Percentiles rank a stretch among this genome's conserved stretches.
These are phyloP conservation scores for Listrodromus nycthemerus DNA, from an alignment of 2,888 invertebrate genomes.

Conservation along the genomic window DNA sequence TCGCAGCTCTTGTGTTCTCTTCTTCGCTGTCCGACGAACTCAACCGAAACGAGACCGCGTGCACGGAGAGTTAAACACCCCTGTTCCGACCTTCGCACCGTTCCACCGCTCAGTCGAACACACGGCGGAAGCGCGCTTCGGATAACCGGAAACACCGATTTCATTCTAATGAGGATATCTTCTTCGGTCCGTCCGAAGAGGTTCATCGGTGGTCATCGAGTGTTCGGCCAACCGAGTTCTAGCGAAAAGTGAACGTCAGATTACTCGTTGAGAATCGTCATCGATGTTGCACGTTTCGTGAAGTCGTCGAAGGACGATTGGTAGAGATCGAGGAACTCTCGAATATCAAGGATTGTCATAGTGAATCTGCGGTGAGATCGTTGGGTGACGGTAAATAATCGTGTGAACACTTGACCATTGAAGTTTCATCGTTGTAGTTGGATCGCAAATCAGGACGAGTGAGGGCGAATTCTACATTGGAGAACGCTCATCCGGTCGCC, in stretches of 20 bases:
- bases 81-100: constrained; percentile 54
- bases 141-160: constrained; percentile 41
- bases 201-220: background rate
- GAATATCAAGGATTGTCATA: no score
- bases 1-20: constrained; percentile 54
- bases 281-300: background rate
- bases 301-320: background rate
- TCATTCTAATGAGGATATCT: background rate
- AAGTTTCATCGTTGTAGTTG: no score
- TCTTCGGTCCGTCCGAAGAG: background rate
- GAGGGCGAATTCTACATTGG: background rate
- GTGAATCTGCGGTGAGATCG: no score
- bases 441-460: no score
- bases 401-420: no score
- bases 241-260: background rate
- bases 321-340: no score
- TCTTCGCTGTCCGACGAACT: constrained; percentile 65
- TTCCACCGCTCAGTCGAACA: constrained; percentile 43
- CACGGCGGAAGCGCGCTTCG: constrained; percentile 38
- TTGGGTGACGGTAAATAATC: no score
- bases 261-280: background rate
- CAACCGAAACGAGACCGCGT: constrained; percentile 83
- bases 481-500: background rate
- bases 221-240: background rate
- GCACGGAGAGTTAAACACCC: constrained; percentile 79